Evolutionary conservation across 2,888 invertebrate genomes (phyloP).

Genomic region (Gasteruption jaculator): DNA sequence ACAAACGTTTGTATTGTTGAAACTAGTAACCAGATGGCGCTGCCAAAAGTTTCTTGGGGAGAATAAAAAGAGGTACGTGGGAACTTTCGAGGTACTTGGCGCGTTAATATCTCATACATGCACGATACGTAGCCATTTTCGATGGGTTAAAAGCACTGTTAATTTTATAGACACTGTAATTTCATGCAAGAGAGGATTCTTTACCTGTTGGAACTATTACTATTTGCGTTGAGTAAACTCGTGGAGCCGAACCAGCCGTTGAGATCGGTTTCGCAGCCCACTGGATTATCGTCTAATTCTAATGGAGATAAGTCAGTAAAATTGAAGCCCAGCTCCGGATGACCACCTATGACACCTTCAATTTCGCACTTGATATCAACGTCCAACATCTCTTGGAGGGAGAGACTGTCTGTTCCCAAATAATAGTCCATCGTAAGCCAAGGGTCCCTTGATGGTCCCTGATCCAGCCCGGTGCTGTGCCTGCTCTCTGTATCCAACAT

Average conservation of each 20-base stretch:
- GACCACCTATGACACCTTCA: constrained; percentile 72
- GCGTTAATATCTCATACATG: too few relatives aligned
- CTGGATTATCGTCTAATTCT: constrained; percentile 63
- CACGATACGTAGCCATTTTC: too few relatives aligned
- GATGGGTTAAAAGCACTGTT: constrained; percentile 7
- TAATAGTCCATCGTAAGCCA: constrained; percentile 57
- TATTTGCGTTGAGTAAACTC: constrained; percentile 45
- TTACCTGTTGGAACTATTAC: constrained; percentile 47
- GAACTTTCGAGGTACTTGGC: too few relatives aligned
- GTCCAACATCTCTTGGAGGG: constrained; percentile 86
- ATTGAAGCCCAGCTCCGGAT: constrained; percentile 56
- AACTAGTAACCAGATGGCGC: too few relatives aligned
- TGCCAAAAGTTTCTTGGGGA: too few relatives aligned
- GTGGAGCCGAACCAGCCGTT: constrained; percentile 43
- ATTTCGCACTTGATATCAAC: constrained; percentile 85
- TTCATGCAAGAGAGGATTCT: too few relatives aligned
- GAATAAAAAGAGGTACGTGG: too few relatives aligned
- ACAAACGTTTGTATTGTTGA: too few relatives aligned
- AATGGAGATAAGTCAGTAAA: constrained; percentile 56
- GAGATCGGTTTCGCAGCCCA: constrained; percentile 40
- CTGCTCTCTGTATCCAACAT: constrained; percentile 51
- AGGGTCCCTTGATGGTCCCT: constrained; percentile 47
- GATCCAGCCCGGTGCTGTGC: constrained; percentile 47
- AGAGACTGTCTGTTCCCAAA: constrained; percentile 57
- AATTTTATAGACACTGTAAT: neutral